Percentiles rank a stretch among this genome's conserved stretches.
Evolutionary conservation across 2,888 invertebrate genomes (phyloP).

Genomic region (Scaptomyza cyrtandrae): DNA sequence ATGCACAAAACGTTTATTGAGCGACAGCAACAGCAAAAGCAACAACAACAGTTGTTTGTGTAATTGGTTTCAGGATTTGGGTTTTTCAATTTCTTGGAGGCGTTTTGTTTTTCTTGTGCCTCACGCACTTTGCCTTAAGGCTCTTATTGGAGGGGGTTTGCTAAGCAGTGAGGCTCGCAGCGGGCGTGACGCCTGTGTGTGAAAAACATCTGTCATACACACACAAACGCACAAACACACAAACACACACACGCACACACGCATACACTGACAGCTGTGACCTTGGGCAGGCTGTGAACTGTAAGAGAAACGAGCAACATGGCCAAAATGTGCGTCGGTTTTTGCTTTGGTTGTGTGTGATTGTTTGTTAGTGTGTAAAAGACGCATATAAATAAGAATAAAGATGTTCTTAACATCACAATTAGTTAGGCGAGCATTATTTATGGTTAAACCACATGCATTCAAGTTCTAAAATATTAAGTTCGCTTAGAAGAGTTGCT

Average conservation of each 20-base stretch:
- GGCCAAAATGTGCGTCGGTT: slow-evolving; percentile 28
- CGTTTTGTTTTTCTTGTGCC: slow-evolving; percentile 17
- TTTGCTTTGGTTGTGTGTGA: slow-evolving; percentile 17
- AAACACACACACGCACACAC: slow-evolving; percentile 29
- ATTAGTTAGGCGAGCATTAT: no score
- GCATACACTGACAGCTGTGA: slow-evolving; percentile 63
- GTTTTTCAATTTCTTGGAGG: slow-evolving; percentile 35
- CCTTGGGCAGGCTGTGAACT: slow-evolving; percentile 66
- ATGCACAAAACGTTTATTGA: slow-evolving; percentile 59
- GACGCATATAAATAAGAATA: background rate
- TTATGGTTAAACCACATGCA: no score
- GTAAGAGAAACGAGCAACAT: slow-evolving; percentile 34
- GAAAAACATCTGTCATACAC: slow-evolving; percentile 41
- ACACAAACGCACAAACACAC: slow-evolving; percentile 27
- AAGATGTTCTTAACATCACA: no score
- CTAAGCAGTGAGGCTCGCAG: slow-evolving; percentile 1
- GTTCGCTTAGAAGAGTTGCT: no score
- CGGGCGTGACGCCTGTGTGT: slow-evolving; percentile 28
- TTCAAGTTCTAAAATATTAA: no score
- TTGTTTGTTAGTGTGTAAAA: background rate
- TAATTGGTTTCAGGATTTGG: slow-evolving; percentile 32
- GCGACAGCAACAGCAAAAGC: slow-evolving; percentile 38
- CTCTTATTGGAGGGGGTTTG: background rate
- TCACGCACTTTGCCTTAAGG: slow-evolving; percentile 1
- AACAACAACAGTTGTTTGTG: slow-evolving; percentile 18